Percentiles rank a stretch among this genome's conserved stretches.
Evolutionary conservation across 2,797 vertebrate species (phyloP).

Genomic region (Triplophysa bombifrons): DNA sequence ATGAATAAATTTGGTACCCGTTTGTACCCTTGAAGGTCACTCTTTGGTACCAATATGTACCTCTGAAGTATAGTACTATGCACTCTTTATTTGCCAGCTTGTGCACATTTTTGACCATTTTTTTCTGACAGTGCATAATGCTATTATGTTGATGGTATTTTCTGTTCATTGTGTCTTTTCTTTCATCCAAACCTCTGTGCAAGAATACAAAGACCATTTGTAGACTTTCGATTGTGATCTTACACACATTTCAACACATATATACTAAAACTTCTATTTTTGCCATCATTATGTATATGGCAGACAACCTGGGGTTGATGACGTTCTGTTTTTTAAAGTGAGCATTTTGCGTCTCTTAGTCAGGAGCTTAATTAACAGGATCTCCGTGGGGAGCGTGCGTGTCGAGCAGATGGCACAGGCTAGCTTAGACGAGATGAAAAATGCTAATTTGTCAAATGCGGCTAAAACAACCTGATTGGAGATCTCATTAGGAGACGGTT

Average conservation of each 20-base stretch:
- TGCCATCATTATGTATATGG: conserved; percentile 44
- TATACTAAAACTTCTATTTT: conserved; percentile 11
- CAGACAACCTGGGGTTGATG: conserved; percentile 49
- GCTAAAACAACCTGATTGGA: conserved; percentile 67
- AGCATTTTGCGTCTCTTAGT: conserved; percentile 58
- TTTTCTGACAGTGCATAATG: no score
- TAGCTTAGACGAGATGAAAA: conserved; percentile 63
- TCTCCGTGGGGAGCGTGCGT: conserved; percentile 58
- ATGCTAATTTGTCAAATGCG: conserved; percentile 69
- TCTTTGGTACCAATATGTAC: no score
- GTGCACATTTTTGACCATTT: no score
- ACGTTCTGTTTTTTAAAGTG: conserved; percentile 62
- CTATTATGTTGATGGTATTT: no score
- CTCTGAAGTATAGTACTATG: no score
- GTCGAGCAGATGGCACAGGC: conserved; percentile 65
- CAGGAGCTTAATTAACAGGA: conserved; percentile 65
- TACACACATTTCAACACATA: neutral
- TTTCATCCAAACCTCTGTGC: neutral
- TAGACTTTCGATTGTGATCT: neutral
- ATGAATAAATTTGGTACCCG: no score
- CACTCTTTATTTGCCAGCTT: no score
- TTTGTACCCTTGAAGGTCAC: no score
- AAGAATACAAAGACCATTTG: neutral
- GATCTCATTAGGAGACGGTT: conserved; percentile 63
- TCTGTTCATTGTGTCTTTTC: neutral